Evolutionary conservation across 2,888 invertebrate genomes (phyloP).

Genomic region (Athetis lepigone): DNA sequence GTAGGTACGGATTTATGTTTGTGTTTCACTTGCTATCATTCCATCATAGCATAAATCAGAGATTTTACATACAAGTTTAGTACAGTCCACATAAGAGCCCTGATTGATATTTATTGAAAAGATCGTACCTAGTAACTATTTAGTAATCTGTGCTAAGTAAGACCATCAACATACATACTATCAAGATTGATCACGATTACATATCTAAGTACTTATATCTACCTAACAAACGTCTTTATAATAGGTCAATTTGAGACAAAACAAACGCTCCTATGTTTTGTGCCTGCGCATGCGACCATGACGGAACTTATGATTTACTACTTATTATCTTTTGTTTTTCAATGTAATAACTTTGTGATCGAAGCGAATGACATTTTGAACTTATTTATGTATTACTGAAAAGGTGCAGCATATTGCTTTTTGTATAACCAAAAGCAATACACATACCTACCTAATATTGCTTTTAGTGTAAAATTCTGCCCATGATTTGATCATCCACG

Average conservation of each 20-base stretch:
- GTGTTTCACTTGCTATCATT: too few relatives aligned
- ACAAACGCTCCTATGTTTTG: slow-evolving; percentile 55
- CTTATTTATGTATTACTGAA: not conserved
- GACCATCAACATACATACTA: not conserved
- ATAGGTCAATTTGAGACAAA: slow-evolving; percentile 34
- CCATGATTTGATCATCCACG: too few relatives aligned
- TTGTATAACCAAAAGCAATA: too few relatives aligned
- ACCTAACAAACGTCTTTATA: slow-evolving; percentile 17
- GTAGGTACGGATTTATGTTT: too few relatives aligned
- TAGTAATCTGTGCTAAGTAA: not conserved
- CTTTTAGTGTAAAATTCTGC: too few relatives aligned
- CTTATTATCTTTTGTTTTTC: slow-evolving; percentile 38
- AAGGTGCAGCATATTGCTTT: too few relatives aligned
- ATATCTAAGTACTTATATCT: not conserved
- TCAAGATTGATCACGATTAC: not conserved
- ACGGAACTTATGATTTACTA: slow-evolving; percentile 41
- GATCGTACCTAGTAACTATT: too few relatives aligned
- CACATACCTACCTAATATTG: too few relatives aligned
- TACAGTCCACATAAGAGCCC: too few relatives aligned
- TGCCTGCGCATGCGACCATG: slow-evolving; percentile 37
- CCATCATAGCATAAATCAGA: too few relatives aligned
- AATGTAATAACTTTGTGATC: not conserved
- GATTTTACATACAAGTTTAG: too few relatives aligned
- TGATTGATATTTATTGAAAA: too few relatives aligned
- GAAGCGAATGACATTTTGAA: not conserved